Evolutionary conservation across 1,140 invertebrate genomes (phyloP).

Genomic region (Liolophura sinensis): DNA sequence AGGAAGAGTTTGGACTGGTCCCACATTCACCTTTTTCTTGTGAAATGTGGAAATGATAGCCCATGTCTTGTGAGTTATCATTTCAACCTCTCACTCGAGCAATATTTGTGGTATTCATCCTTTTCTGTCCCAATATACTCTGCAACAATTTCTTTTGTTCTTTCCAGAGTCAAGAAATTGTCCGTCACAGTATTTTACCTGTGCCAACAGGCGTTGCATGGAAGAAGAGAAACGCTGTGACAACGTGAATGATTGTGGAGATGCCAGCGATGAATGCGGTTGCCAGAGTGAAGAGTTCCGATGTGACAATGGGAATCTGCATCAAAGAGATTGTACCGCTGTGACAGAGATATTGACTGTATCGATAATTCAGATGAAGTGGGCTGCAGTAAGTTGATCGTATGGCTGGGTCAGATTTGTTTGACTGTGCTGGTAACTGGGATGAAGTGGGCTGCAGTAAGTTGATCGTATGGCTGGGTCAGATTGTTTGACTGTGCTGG

Average conservation of each 20-base stretch:
- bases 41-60: too few relatives aligned
- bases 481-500: conserved; percentile 47
- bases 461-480: conserved; percentile 44
- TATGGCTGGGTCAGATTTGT: too few relatives aligned
- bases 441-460: conserved; percentile 52
- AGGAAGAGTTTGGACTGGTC: too few relatives aligned
- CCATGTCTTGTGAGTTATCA: too few relatives aligned
- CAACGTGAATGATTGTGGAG: conserved; percentile 41
- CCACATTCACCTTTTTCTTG: too few relatives aligned
- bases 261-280: conserved; percentile 43
- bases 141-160: conserved; percentile 63
- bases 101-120: too few relatives aligned
- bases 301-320: conserved; percentile 52
- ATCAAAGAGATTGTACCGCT: conserved; percentile 34
- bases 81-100: too few relatives aligned
- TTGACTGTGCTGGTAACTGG: conserved; percentile 47
- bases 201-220: conserved; percentile 59
- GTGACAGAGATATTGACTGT: conserved; percentile 50
- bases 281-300: conserved; percentile 56
- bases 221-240: conserved; percentile 35
- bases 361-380: conserved; percentile 50
- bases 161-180: conserved; percentile 61
- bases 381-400: conserved; percentile 38
- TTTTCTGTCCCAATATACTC: too few relatives aligned
- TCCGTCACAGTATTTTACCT: conserved; percentile 62